These are phyloP conservation scores for Agonopterix alstromeriana DNA, from an alignment of 2,888 invertebrate species.

Conservation along the genomic window DNA sequence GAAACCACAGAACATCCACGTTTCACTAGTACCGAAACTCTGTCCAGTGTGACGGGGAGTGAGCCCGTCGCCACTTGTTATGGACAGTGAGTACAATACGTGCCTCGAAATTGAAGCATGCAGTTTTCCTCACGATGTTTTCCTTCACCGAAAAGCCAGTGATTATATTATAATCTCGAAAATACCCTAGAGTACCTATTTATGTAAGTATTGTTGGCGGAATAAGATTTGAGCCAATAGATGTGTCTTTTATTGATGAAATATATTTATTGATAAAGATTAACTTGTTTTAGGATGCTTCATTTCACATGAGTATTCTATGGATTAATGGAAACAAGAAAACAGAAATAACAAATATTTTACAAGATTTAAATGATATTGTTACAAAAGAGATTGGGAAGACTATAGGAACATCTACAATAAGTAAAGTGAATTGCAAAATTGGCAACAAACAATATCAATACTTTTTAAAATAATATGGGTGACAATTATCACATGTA, in stretches of 20 bases:
- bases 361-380: constrained; percentile 67
- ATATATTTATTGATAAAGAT: not conserved
- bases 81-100: too few species aligned
- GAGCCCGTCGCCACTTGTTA: too few species aligned
- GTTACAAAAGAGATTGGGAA: constrained; percentile 42
- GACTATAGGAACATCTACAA: constrained; percentile 56
- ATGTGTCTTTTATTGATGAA: not conserved
- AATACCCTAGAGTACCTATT: too few species aligned
- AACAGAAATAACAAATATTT: constrained; percentile 53
- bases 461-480: constrained; percentile 63
- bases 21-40: too few species aligned
- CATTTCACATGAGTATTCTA: constrained; percentile 89
- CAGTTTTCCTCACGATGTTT: too few species aligned
- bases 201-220: too few species aligned
- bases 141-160: too few species aligned
- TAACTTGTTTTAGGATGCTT: constrained; percentile 80
- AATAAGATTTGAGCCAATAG: too few species aligned
- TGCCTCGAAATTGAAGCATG: too few species aligned
- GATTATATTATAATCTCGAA: too few species aligned
- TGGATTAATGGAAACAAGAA: constrained; percentile 86
- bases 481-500: constrained; percentile 1
- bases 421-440: constrained; percentile 81
- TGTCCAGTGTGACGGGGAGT: too few species aligned
- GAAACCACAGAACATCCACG: too few species aligned
- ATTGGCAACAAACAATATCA: constrained; percentile 84